Percentiles rank a stretch among this genome's conserved stretches.
These are phyloP conservation scores for Cheilosia urbana DNA, from an alignment of 2,888 invertebrate species.

Conservation along the genomic window DNA sequence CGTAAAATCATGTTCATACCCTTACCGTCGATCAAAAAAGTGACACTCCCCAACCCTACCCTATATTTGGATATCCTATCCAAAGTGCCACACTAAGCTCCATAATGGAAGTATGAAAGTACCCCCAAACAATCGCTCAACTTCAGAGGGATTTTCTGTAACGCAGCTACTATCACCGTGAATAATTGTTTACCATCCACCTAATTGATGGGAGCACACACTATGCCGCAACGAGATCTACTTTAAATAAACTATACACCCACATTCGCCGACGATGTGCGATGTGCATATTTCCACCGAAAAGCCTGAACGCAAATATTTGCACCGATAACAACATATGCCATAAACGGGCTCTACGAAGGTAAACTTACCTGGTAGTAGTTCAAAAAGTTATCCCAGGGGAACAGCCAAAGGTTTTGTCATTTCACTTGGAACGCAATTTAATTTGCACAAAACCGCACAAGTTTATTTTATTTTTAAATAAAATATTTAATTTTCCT, in stretches of 20 bases:
- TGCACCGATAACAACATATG: slow-evolving; percentile 49
- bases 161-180: slow-evolving; percentile 31
- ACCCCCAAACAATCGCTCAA: slow-evolving; percentile 16
- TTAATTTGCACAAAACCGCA: neutral
- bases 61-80: slow-evolving; percentile 1
- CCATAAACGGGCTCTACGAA: neutral
- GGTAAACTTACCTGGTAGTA: slow-evolving; percentile 59
- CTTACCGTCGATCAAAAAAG: too few relatives aligned
- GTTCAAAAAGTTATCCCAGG: slow-evolving; percentile 39
- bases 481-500: neutral
- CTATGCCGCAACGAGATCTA: slow-evolving; percentile 30
- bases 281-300: neutral
- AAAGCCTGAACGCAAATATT: slow-evolving; percentile 62
- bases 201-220: slow-evolving; percentile 44
- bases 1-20: too few relatives aligned
- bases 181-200: slow-evolving; percentile 59
- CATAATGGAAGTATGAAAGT: neutral
- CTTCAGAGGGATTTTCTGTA: neutral
- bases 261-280: neutral
- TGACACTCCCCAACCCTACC: neutral
- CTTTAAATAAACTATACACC: slow-evolving; percentile 11
- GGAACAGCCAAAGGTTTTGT: neutral
- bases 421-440: too few relatives aligned
- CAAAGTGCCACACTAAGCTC: slow-evolving; percentile 1
- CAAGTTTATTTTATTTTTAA: neutral